Evolutionary conservation across 2,888 invertebrate species (phyloP).

Genomic region (Hemaris fuciformis): DNA sequence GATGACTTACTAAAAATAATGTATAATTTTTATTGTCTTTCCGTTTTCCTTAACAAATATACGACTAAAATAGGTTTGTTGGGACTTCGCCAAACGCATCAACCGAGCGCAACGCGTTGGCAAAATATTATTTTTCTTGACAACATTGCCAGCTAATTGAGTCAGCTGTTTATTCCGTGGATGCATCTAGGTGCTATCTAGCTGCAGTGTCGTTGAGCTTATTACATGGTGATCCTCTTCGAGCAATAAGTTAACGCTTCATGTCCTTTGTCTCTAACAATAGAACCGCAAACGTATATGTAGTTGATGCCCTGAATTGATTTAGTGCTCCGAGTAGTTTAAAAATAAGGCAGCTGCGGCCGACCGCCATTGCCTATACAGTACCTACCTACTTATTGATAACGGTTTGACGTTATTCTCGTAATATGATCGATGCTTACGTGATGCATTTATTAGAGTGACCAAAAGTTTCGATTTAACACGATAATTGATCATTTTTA

Average conservation of each 20-base stretch:
- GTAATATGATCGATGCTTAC: slow-evolving; percentile 9
- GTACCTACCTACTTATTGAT: slow-evolving; percentile 5
- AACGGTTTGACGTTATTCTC: not conserved
- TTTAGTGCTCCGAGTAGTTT: not conserved
- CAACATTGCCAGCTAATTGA: too few species aligned
- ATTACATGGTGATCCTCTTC: too few species aligned
- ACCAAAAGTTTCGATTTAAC: not conserved
- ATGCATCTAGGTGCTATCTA: too few species aligned
- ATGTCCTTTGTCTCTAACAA: not conserved
- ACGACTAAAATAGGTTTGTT: too few species aligned
- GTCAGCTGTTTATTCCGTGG: too few species aligned
- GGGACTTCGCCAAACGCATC: too few species aligned
- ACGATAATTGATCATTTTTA: not conserved
- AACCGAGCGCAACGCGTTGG: too few species aligned
- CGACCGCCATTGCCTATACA: not conserved
- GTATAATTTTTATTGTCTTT: too few species aligned
- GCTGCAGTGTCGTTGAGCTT: too few species aligned
- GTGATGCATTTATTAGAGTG: slow-evolving; percentile 3
- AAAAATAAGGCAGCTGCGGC: not conserved
- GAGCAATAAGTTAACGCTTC: not conserved
- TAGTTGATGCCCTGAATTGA: not conserved
- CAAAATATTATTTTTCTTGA: too few species aligned
- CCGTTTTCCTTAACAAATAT: too few species aligned
- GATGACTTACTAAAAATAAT: too few species aligned
- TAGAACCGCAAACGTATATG: not conserved